A percentile compares a stretch with the other conserved stretches of the same genome.
These are phyloP conservation scores for Sussaba pulchella DNA, from an alignment of 2,888 invertebrate species.

Conservation along the genomic window DNA sequence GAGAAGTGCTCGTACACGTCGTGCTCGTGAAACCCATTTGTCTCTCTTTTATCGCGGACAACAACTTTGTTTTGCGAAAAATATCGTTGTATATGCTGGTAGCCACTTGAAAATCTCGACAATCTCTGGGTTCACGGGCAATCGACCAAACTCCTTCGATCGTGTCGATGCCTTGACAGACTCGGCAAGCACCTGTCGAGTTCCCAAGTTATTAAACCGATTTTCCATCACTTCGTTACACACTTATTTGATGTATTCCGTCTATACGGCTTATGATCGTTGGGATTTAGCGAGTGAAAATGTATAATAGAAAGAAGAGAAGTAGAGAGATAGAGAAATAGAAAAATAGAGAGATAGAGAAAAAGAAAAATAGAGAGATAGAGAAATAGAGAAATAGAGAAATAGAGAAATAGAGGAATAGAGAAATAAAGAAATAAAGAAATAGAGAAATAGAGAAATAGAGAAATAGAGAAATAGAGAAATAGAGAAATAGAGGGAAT, in stretches of 20 bases:
- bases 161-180: conserved; percentile 78
- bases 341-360: no score
- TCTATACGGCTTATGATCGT: no score
- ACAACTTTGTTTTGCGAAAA: conserved; percentile 72
- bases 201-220: conserved; percentile 7
- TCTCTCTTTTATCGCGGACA: conserved; percentile 65
- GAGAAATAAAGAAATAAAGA: no score
- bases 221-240: not conserved
- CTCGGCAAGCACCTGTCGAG: conserved; percentile 74
- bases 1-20: conserved; percentile 9
- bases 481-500: no score
- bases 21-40: conserved; percentile 34
- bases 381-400: no score
- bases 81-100: conserved; percentile 75
- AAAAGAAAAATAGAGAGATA: no score
- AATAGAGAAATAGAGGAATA: no score
- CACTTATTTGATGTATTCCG: not conserved
- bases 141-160: conserved; percentile 78
- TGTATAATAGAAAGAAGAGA: no score
- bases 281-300: no score
- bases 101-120: conserved; percentile 76
- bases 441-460: no score
- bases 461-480: no score
- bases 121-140: conserved; percentile 72
- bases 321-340: no score